Evolutionary conservation across 64 coral and sea anemone genomes (phyloP), one percentile per base, ranked within the genome.

Genomic region (Porites lutea): DNA sequence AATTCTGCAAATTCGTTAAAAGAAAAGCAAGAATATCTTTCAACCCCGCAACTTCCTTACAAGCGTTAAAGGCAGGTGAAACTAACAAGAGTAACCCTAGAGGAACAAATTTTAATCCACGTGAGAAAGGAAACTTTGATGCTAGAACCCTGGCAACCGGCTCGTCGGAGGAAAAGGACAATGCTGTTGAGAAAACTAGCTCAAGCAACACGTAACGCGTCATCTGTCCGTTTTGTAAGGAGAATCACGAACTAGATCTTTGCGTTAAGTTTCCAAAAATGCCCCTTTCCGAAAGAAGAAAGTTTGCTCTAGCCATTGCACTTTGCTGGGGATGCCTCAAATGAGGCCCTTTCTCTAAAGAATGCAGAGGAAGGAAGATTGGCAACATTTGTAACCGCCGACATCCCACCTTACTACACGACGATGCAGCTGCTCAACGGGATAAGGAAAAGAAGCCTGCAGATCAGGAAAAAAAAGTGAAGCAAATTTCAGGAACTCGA

Each of bases 301-400:
- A 3, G 37, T 74, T 74, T 14, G 13, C 8, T 12, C 27, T 47
- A 74, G 44, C 37, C 3, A 74, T 47, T 13, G 37, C 37, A 45
- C 71, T 74, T 2, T 74, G 71, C 71, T 74, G 71, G 71, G 71
- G 27, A 2, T 45, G 71, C 20, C 71, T 74, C 43, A 74, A 74
- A 21, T 74, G 44, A 44, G 71, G 84, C 37, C 84, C 72, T 50
- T 12, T 50, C n/a, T 50, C 52, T 43, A 70, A 74, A 23, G 84
- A 87, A 18, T 73, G 84, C 48, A 51, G 20, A 52, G 22, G 84
- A 50, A 87, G 51, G 18, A 87, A 63, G 59, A 73, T 12, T 5
- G 72, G 64, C 48, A 63, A 43, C 18, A 87, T 18, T 1, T 87
- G 84, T 7, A 55, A 16, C n/a, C 37, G 66, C 18, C 27, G 14